A percentile compares a stretch with the other conserved stretches of the same genome.
Evolutionary conservation across 2,797 vertebrate genomes (phyloP).

Genomic region (Champsocephalus esox): DNA sequence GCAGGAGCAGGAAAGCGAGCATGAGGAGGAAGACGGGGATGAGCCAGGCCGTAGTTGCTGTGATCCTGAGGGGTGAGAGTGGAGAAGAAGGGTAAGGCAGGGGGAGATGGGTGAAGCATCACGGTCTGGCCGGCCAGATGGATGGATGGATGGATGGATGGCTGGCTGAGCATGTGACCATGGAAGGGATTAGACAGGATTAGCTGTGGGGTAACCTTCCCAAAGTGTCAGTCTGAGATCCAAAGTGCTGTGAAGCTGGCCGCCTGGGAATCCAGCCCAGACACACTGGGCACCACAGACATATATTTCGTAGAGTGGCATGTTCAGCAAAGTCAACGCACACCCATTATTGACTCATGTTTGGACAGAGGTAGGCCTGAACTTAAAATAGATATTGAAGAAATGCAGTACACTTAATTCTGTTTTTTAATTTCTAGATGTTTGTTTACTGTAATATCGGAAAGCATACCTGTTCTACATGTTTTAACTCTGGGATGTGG

Average conservation of each 20-base stretch:
- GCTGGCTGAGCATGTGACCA: conserved; percentile 80
- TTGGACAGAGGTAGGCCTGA: background rate
- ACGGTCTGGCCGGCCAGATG: conserved; percentile 53
- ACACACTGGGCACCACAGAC: conserved; percentile 58
- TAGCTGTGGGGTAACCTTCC: conserved; percentile 85
- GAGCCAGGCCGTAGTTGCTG: conserved; percentile 23
- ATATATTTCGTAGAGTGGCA: conserved; percentile 40
- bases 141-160: conserved; percentile 32
- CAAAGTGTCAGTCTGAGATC: conserved; percentile 84
- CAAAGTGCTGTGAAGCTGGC: conserved; percentile 77
- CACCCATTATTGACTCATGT: background rate
- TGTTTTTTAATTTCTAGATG: background rate
- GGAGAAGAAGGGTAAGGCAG: conserved; percentile 44
- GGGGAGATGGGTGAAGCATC: conserved; percentile 66
- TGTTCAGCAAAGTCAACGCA: conserved; percentile 21
- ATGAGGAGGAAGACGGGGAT: conserved; percentile 24
- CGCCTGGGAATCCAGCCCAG: conserved; percentile 77
- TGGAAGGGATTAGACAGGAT: conserved; percentile 86
- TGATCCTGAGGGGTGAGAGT: conserved; percentile 38
- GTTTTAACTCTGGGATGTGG: conserved; percentile 38
- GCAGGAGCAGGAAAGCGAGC: conserved; percentile 2
- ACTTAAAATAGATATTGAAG: background rate
- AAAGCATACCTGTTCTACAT: conserved; percentile 39
- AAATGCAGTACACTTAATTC: no score
- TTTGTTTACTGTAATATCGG: background rate